Evolutionary conservation across 2,888 invertebrate genomes (phyloP).

Genomic region (Acheta domesticus): DNA sequence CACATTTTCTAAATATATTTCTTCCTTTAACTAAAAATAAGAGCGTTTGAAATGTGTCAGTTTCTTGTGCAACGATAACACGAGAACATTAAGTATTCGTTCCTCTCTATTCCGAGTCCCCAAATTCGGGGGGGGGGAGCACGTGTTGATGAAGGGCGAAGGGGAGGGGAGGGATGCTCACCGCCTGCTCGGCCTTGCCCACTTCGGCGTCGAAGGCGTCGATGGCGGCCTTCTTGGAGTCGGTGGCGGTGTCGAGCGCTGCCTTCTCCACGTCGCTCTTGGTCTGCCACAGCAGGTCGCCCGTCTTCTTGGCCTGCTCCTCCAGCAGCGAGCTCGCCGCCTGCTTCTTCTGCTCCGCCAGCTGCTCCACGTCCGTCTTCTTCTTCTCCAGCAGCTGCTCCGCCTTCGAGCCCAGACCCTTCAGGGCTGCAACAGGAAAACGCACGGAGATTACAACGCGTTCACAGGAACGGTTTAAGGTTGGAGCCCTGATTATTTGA

Average conservation of each 20-base stretch:
- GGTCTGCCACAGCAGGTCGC: slow-evolving; percentile 58
- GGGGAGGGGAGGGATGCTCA: background rate
- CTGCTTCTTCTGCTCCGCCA: slow-evolving; percentile 47
- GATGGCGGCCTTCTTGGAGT: slow-evolving; percentile 50
- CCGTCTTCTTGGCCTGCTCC: slow-evolving; percentile 57
- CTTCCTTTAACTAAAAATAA: too few species aligned
- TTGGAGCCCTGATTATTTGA: too few species aligned
- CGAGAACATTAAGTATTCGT: too few species aligned
- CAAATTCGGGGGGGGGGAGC: too few species aligned
- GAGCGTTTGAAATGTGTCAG: too few species aligned
- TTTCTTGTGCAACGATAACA: too few species aligned
- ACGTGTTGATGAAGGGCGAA: too few species aligned
- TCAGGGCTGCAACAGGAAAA: slow-evolving; percentile 54
- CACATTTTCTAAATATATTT: too few species aligned
- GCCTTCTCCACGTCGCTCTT: slow-evolving; percentile 54
- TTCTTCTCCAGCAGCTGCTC: slow-evolving; percentile 67
- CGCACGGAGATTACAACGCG: background rate
- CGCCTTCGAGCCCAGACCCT: slow-evolving; percentile 68
- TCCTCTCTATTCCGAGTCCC: too few species aligned
- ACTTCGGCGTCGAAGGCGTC: slow-evolving; percentile 56
- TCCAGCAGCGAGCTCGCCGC: slow-evolving; percentile 38
- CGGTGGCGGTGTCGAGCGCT: slow-evolving; percentile 52
- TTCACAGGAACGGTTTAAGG: too few species aligned
- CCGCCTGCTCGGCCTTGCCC: slow-evolving; percentile 46
- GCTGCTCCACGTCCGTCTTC: slow-evolving; percentile 66